phyloP scores from a whole-genome alignment of 2,113 vertebrate genomes.

The Pongo pygmaeus region DNA sequence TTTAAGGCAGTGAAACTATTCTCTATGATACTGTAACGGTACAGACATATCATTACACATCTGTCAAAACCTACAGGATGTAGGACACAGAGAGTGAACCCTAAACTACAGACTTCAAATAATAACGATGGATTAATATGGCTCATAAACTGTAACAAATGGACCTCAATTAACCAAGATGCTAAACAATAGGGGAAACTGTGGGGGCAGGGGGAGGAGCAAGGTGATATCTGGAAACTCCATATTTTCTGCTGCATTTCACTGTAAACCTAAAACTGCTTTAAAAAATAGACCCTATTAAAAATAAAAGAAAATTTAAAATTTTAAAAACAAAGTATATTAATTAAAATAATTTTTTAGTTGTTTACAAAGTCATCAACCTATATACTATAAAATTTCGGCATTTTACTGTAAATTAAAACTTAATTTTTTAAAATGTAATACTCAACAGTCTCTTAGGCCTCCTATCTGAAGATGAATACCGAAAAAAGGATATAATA shows the following conservation, averaged over 20 bases:
- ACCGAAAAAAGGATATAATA: no score
- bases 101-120: background rate
- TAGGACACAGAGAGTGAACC: background rate
- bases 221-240: background rate
- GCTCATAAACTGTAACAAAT: background rate
- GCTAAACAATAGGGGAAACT: background rate
- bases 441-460: background rate
- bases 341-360: background rate
- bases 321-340: background rate
- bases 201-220: background rate
- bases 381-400: background rate
- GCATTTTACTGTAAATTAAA: background rate
- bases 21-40: background rate
- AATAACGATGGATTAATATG: background rate
- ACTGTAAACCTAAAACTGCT: background rate
- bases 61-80: background rate
- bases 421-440: slow-evolving; percentile 16
- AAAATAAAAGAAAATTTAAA: no score
- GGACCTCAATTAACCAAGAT: background rate
- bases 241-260: background rate
- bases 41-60: background rate
- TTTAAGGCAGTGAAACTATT: background rate
- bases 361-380: background rate
- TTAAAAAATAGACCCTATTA: background rate
- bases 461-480: slow-evolving; percentile 4